Conservation (phyloP, 2,888 invertebrate species). For the Bembecia ichneumoniformis region DNA sequence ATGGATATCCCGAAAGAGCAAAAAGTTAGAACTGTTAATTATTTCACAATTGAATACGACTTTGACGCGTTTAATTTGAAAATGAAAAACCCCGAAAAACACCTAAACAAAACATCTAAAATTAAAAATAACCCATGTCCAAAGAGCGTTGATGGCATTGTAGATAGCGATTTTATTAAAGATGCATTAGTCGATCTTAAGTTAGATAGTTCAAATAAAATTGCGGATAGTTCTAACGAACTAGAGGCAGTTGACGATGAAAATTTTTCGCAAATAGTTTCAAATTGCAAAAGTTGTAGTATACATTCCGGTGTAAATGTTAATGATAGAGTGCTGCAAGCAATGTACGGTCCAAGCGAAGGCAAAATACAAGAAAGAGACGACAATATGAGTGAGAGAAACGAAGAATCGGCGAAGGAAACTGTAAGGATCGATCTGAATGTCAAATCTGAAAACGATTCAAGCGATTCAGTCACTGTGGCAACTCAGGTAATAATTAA, state of each 20-base stretch:
- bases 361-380: conserved; percentile 14
- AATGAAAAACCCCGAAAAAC: conserved; percentile 14
- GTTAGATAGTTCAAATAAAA: not conserved
- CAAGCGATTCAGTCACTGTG: conserved; percentile 26
- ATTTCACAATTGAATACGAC: conserved; percentile 49
- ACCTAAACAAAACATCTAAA: conserved; percentile 7
- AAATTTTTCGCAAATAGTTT: conserved; percentile 9
- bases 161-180: not conserved
- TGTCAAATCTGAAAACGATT: conserved; percentile 23
- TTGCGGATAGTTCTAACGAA: conserved; percentile 3
- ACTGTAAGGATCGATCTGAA: conserved; percentile 33
- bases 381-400: conserved; percentile 15
- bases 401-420: conserved; percentile 10
- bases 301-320: conserved; percentile 8
- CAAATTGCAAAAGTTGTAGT: conserved; percentile 35
- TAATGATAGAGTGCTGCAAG: conserved; percentile 27
- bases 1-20: conserved; percentile 30
- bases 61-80: conserved; percentile 8
- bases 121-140: conserved; percentile 5
- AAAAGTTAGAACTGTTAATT: conserved; percentile 39
- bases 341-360: conserved; percentile 25
- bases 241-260: conserved; percentile 13
- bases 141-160: conserved; percentile 1
- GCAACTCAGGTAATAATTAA: conserved; percentile 37
- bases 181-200: not conserved